Conservation (phyloP, 2,113 vertebrate species). For the sheep (Ovis aries) region ARS-UI_Ramb_v3.0 NC_056076.1:15262501-15263000, state of each 20-base stretch:
- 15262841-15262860: conserved; percentile 35
- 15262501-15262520: conserved; percentile 57
- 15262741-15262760: conserved; percentile 72
- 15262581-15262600: conserved; percentile 75
- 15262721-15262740: conserved; percentile 49
- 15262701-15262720: conserved; percentile 60
- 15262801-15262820: conserved; percentile 51
- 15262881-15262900: neutral
- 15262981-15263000: neutral
- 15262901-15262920: conserved; percentile 5
- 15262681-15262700: conserved; percentile 67
- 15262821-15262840: conserved; percentile 63
- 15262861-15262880: conserved; percentile 63
- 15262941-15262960: neutral
- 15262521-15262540: conserved; percentile 40
- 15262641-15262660: conserved; percentile 66
- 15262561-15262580: conserved; percentile 69
- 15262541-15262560: conserved; percentile 60
- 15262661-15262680: conserved; percentile 67
- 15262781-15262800: conserved; percentile 18
- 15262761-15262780: conserved; percentile 61
- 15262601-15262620: conserved; percentile 52
- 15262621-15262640: neutral
- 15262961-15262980: neutral
- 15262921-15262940: neutral